Conservation (phyloP, 2,888 invertebrate species). For the Acleris holmiana region DNA sequence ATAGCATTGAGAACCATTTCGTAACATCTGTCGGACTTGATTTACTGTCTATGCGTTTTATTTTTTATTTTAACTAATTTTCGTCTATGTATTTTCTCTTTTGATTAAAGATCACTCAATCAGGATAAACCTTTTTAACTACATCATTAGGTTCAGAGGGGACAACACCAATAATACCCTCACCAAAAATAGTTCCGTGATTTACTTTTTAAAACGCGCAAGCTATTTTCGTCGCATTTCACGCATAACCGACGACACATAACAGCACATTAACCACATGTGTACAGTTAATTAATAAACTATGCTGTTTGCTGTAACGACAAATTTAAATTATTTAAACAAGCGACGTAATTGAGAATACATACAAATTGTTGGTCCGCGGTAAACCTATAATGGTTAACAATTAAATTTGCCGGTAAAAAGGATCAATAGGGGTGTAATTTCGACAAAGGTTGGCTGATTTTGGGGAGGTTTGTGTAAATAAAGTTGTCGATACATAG, state of each 20-base stretch:
- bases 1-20: too few relatives aligned
- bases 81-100: not conserved
- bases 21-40: too few relatives aligned
- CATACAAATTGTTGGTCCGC: slow-evolving; percentile 29
- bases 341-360: slow-evolving; percentile 31
- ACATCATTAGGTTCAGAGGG: slow-evolving; percentile 20
- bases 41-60: not conserved
- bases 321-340: slow-evolving; percentile 38
- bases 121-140: not conserved
- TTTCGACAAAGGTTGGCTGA: slow-evolving; percentile 12
- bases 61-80: too few relatives aligned
- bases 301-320: slow-evolving; percentile 36
- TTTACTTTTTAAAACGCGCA: slow-evolving; percentile 19
- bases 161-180: slow-evolving; percentile 12
- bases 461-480: not conserved
- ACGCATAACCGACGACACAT: slow-evolving; percentile 32
- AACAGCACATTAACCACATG: slow-evolving; percentile 34
- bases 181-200: slow-evolving; percentile 20
- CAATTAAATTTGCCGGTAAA: slow-evolving; percentile 35
- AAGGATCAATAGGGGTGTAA: slow-evolving; percentile 33
- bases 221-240: slow-evolving; percentile 22
- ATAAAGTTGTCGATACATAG: not conserved
- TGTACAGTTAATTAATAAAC: slow-evolving; percentile 39
- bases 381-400: slow-evolving; percentile 32
- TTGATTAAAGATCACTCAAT: not conserved